Conservation (phyloP, 2,888 invertebrate species). For the Rotaria macrura region DNA sequence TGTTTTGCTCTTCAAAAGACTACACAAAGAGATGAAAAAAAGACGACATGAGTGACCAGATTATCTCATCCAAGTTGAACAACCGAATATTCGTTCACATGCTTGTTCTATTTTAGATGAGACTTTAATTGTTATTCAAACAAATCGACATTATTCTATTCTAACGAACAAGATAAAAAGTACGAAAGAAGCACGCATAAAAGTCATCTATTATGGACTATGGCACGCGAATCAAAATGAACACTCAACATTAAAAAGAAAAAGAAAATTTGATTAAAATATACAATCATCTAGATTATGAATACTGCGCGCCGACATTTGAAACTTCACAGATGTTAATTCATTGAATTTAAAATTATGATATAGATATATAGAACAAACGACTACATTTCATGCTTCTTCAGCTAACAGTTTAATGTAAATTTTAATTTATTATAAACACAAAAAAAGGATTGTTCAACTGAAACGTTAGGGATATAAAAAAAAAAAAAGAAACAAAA, state of each 20-base stretch:
- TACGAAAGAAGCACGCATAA: neutral
- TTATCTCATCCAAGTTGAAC: neutral
- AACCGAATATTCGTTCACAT: neutral
- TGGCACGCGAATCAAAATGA: neutral
- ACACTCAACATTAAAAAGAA: neutral
- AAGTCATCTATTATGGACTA: neutral
- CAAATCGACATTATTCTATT: neutral
- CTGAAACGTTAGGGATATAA: neutral
- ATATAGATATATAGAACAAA: neutral
- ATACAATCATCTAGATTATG: neutral
- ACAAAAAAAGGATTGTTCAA: neutral
- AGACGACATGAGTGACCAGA: neutral
- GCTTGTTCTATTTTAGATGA: neutral
- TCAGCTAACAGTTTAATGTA: neutral
- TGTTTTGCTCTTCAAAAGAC: neutral
- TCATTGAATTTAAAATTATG: neutral
- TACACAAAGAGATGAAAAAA: neutral
- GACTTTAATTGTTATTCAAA: neutral
- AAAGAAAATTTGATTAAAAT: conserved; percentile 4
- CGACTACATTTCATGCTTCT: neutral
- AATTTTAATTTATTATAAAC: neutral
- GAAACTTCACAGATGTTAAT: neutral
- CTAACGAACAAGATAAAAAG: neutral
- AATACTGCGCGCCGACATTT: neutral
- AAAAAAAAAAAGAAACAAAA: neutral